Conservation (phyloP, 2,888 invertebrate genomes). For the Phyllotreta cruciferae region DNA sequence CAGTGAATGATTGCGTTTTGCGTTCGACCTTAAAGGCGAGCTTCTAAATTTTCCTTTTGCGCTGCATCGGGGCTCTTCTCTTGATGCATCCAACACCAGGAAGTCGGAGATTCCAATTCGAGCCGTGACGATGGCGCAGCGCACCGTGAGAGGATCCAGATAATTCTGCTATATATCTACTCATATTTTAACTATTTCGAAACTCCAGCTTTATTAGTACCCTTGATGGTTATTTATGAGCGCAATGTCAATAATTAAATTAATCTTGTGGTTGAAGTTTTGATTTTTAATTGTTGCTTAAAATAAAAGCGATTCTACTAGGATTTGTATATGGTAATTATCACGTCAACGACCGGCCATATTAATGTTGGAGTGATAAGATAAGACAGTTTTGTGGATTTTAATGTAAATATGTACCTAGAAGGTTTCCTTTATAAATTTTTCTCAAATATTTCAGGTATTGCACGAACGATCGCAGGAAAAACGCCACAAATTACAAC, state of each 20-base stretch:
- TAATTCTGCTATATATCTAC: not conserved
- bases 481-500: constrained; percentile 60
- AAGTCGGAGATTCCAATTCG: constrained; percentile 21
- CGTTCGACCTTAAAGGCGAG: constrained; percentile 29
- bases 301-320: no score
- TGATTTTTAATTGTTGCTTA: no score
- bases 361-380: no score
- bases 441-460: constrained; percentile 57
- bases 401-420: no score
- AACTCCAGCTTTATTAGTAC: no score
- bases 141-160: constrained; percentile 36
- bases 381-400: no score
- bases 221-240: no score
- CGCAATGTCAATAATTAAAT: not conserved
- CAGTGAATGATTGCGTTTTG: constrained; percentile 32
- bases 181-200: constrained; percentile 10
- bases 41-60: constrained; percentile 30
- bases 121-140: constrained; percentile 36
- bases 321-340: no score
- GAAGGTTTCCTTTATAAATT: no score
- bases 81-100: constrained; percentile 33
- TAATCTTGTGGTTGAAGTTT: not conserved
- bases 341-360: no score
- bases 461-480: constrained; percentile 62
- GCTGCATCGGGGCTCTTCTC: constrained; percentile 5